phyloP scores from a whole-genome alignment of 2,113 vertebrate species.

The Prinia subflava region DNA sequence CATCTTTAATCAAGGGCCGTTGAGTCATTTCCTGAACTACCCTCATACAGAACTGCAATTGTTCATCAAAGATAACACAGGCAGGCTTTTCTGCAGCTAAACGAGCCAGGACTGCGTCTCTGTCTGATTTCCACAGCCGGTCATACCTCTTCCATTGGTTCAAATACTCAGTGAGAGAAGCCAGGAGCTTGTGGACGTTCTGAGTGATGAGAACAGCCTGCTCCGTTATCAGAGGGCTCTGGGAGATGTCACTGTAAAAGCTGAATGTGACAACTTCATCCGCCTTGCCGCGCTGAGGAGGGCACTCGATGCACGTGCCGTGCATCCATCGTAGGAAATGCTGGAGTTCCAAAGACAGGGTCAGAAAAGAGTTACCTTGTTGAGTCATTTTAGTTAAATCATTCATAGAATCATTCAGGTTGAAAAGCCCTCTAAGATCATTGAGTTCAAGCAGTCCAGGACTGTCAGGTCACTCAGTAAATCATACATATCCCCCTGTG shows the following conservation, averaged over 20 bases:
- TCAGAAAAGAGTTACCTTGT: neutral
- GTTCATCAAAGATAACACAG: slow-evolving; percentile 83
- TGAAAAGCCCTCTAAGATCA: neutral
- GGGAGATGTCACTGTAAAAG: slow-evolving; percentile 83
- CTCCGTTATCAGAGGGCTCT: slow-evolving; percentile 79
- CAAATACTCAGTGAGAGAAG: slow-evolving; percentile 74
- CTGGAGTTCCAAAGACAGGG: slow-evolving; percentile 61
- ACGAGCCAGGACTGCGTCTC: slow-evolving; percentile 77
- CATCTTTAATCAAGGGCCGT: slow-evolving; percentile 75
- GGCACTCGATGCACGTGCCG: slow-evolving; percentile 87
- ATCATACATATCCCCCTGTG: neutral
- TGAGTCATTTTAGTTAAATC: neutral
- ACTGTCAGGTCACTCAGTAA: neutral
- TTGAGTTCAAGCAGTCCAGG: neutral
- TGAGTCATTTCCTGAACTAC: slow-evolving; percentile 75
- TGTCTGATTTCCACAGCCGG: slow-evolving; percentile 87
- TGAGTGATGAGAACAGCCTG: slow-evolving; percentile 75
- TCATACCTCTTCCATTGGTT: slow-evolving; percentile 84
- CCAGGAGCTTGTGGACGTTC: slow-evolving; percentile 78
- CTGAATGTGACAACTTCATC: slow-evolving; percentile 77
- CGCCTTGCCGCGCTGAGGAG: slow-evolving; percentile 74
- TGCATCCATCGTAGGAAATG: slow-evolving; percentile 91
- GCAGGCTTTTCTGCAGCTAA: slow-evolving; percentile 82
- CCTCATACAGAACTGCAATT: slow-evolving; percentile 81
- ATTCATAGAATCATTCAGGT: neutral